Evolutionary conservation across 2,888 invertebrate species (phyloP).

Genomic region (Metacarcinus magister): DNA sequence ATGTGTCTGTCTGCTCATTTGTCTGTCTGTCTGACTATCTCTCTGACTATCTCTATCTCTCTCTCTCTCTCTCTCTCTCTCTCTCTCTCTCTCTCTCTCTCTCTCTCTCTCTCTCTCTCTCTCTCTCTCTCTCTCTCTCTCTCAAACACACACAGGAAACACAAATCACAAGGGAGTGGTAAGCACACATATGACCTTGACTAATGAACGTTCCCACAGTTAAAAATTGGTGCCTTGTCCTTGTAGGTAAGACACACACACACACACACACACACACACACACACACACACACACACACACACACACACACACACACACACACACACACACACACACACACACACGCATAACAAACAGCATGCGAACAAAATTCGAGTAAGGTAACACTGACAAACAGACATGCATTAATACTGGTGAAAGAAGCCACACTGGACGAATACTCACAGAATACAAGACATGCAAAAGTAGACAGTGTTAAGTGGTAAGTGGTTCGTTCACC

Average conservation of each 20-base stretch:
- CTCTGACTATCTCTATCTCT: background rate
- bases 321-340: conserved; percentile 10
- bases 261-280: conserved; percentile 30
- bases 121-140: conserved; percentile 2
- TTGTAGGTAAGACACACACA: background rate
- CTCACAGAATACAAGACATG: background rate
- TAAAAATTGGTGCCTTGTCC: conserved; percentile 7
- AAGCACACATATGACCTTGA: conserved; percentile 22
- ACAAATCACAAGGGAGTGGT: background rate
- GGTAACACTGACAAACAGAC: background rate
- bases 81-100: background rate
- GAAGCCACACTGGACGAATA: background rate
- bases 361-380: too few relatives aligned
- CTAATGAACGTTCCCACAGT: conserved; percentile 28
- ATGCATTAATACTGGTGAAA: background rate
- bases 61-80: background rate
- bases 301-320: conserved; percentile 39
- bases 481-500: background rate
- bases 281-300: conserved; percentile 46
- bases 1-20: too few relatives aligned
- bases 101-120: background rate
- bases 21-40: background rate
- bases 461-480: background rate
- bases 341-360: background rate
- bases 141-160: background rate